Evolutionary conservation across 1,140 invertebrate species (phyloP).

Genomic region (Agrypnia vestita): DNA sequence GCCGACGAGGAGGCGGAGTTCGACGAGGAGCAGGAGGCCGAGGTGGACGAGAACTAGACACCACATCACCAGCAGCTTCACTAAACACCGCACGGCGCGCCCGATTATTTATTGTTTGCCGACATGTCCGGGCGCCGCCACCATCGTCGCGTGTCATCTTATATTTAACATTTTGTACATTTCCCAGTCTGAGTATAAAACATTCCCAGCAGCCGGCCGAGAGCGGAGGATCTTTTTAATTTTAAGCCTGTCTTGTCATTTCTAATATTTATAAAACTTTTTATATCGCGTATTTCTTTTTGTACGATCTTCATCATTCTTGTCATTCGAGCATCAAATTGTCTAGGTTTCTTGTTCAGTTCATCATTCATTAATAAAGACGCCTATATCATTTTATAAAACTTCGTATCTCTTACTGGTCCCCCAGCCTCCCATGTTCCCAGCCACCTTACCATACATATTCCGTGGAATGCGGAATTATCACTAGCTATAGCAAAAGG

Average conservation of each 20-base stretch:
- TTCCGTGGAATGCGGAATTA: too few relatives aligned
- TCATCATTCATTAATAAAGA: conserved; percentile 45
- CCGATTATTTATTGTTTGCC: not conserved
- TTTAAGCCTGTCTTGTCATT: conserved; percentile 23
- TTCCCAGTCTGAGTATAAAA: not conserved
- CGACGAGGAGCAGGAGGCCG: conserved; percentile 76
- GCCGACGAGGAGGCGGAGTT: conserved; percentile 81
- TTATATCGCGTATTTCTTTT: conserved; percentile 1
- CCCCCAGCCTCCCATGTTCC: too few relatives aligned
- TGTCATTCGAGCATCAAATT: conserved; percentile 1
- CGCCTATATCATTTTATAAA: conserved; percentile 51
- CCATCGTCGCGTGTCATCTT: not conserved
- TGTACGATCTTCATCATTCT: not conserved
- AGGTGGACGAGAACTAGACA: conserved; percentile 56
- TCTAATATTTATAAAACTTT: conserved; percentile 48
- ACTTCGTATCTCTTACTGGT: not conserved
- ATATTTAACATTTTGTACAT: conserved; percentile 1
- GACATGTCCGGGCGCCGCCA: not conserved
- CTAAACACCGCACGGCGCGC: conserved; percentile 29
- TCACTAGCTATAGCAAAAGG: too few relatives aligned
- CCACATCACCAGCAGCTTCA: conserved; percentile 37
- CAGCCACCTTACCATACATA: too few relatives aligned
- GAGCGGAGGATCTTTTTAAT: conserved; percentile 3
- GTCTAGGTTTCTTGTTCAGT: not conserved
- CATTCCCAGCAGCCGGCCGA: conserved; percentile 9